Evolutionary conservation across 2,888 invertebrate genomes (phyloP).

Genomic region (Amiota minor): DNA sequence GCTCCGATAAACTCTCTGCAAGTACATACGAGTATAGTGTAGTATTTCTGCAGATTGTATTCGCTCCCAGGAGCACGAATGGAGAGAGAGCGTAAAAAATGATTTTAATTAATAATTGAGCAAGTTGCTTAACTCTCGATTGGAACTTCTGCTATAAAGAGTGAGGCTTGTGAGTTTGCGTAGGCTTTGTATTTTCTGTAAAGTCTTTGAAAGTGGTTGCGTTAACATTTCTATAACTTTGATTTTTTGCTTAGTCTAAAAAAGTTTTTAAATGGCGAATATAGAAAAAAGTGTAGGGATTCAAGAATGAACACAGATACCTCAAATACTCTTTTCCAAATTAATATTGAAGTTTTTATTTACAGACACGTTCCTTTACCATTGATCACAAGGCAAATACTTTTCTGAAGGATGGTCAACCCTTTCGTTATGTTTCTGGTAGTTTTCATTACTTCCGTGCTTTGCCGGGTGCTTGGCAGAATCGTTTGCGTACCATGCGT

Average conservation of each 20-base stretch:
- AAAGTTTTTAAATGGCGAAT: not conserved
- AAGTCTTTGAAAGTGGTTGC: too few species aligned
- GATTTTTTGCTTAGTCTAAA: not conserved
- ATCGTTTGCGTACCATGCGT: conserved; percentile 82
- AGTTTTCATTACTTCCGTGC: conserved; percentile 92
- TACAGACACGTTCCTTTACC: conserved; percentile 64
- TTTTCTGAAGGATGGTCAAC: conserved; percentile 82
- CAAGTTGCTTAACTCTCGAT: not conserved
- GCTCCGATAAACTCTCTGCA: too few species aligned
- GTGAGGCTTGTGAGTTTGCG: too few species aligned
- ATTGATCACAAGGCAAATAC: conserved; percentile 77
- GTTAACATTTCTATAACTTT: too few species aligned
- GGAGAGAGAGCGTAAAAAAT: too few species aligned
- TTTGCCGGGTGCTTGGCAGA: conserved; percentile 84
- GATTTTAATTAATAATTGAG: too few species aligned
- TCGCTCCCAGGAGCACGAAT: too few species aligned
- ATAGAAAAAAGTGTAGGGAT: not conserved
- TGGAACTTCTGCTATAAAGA: not conserved
- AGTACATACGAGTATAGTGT: too few species aligned
- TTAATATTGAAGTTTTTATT: not conserved
- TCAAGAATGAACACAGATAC: not conserved
- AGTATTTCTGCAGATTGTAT: too few species aligned
- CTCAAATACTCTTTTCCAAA: too few species aligned
- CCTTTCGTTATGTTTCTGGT: conserved; percentile 82
- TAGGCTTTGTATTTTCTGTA: too few species aligned